Base-by-base conservation (phyloP, 2,113 vertebrate genomes). In the Brachyistius frenatus region DNA sequence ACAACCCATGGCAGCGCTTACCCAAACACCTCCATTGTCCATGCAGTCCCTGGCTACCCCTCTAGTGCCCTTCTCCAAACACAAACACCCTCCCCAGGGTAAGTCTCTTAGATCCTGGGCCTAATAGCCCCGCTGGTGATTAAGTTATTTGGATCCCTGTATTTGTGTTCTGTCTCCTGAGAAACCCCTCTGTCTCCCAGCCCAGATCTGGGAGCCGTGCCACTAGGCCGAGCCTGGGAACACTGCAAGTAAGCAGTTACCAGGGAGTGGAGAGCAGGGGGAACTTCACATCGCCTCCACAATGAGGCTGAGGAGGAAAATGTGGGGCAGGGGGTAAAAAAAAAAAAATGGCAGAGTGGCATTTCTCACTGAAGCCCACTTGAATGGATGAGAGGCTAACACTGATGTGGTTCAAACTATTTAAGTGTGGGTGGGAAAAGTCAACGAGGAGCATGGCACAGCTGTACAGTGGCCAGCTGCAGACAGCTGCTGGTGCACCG, bases 131-230 rank as follows among this genome's bases (percentile, higher is more conserved):
- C 67, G 2, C 85, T 85, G 88, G 83, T 79, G 88, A 93, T 93
- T 86, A 89, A 93, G 90, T 89, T 92, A 92, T 94, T 92, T 90
- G 87, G 73, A 93, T 88, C 86, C 66, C 69, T 87, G 83, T 90
- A 87, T 94, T 93, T 92, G 86, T 89, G 74, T 91, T 91, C 80
- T 35, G 91, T 94, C 86, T 94, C 93, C 93, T 87, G 90, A 93
- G 93, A 93, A 94, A 93, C 92, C 75, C 78, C 83, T 79, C 77
- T 66, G 83, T 90, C 90, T 92, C 85, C 81, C 80, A 85, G 88
- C 76, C 47, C 67, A 70, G 65, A 80, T 88, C 91, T 94, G 92
- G 93, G 93, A 94, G 78, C 81, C 1, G 83, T 92, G 93, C 93
- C 93, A 94, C 83, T 36, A 75, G 79, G 36, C 72, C 3, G 61